These are phyloP conservation scores for Sitodiplosis mosellana DNA, from an alignment of 1,140 invertebrate genomes.

Conservation along the genomic window DNA sequence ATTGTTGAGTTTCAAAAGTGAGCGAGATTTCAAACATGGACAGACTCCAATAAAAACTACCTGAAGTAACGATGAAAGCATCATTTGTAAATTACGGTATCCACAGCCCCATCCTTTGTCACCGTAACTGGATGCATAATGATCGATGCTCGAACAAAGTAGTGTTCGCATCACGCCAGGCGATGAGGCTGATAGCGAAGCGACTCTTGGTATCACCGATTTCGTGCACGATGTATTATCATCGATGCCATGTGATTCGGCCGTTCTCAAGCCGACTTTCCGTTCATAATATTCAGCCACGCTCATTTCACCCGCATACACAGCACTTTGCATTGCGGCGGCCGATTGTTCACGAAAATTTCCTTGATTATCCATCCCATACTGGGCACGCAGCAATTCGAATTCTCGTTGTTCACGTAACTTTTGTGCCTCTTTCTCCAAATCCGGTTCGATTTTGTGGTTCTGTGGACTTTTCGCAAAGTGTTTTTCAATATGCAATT, in stretches of 20 bases:
- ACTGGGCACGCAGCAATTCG: constrained; percentile 59
- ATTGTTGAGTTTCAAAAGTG: too few relatives aligned
- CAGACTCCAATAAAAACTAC: neutral
- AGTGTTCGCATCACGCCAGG: constrained; percentile 46
- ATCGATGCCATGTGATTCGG: constrained; percentile 60
- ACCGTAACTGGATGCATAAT: constrained; percentile 72
- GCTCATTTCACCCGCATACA: constrained; percentile 66
- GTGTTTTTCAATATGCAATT: constrained; percentile 45
- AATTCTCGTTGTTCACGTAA: constrained; percentile 62
- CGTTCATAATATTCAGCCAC: constrained; percentile 71
- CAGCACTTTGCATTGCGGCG: constrained; percentile 63
- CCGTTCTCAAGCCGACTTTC: constrained; percentile 50
- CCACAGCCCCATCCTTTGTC: constrained; percentile 84
- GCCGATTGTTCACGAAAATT: constrained; percentile 66
- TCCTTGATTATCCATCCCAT: constrained; percentile 75
- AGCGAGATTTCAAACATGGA: too few relatives aligned
- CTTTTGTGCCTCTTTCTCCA: constrained; percentile 49
- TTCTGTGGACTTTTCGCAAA: constrained; percentile 27
- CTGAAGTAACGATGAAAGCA: constrained; percentile 60
- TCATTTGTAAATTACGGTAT: constrained; percentile 79
- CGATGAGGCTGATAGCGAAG: constrained; percentile 44
- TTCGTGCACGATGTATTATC: constrained; percentile 59
- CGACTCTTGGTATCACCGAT: constrained; percentile 30
- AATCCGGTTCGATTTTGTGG: constrained; percentile 12
- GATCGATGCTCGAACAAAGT: constrained; percentile 61